Percentiles rank a stretch among this genome's conserved stretches.
Conservation (phyloP, 2,888 invertebrate genomes). For the Rambutsinella grinnellia region DNA sequence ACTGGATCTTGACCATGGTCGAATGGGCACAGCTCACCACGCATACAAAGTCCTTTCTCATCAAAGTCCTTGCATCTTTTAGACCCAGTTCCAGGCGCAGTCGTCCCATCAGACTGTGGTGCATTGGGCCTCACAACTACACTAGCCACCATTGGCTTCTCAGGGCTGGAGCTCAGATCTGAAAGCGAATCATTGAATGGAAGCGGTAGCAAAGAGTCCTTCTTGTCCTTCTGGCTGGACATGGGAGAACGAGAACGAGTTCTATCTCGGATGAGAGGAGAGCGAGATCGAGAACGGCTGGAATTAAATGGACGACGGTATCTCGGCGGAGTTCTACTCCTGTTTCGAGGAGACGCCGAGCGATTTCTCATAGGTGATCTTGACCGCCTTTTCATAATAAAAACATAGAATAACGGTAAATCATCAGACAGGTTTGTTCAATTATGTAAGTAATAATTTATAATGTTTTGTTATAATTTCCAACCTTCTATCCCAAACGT, state of each 20-base stretch:
- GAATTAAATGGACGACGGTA: conserved; percentile 60
- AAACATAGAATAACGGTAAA: neutral
- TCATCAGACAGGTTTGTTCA: too few relatives aligned
- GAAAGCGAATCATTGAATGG: conserved; percentile 23
- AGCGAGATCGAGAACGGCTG: conserved; percentile 61
- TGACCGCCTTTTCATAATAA: conserved; percentile 40
- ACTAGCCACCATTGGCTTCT: conserved; percentile 56
- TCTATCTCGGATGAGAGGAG: conserved; percentile 39
- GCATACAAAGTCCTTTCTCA: conserved; percentile 95
- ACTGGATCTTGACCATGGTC: conserved; percentile 96
- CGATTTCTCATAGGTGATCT: conserved; percentile 61
- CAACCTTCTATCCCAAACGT: conserved; percentile 61
- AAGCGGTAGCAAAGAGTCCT: conserved; percentile 49
- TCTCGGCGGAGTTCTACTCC: conserved; percentile 59
- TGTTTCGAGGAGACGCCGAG: conserved; percentile 60
- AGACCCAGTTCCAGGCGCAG: conserved; percentile 2
- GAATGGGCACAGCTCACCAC: conserved; percentile 96
- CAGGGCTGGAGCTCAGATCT: conserved; percentile 10
- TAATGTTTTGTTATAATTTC: neutral
- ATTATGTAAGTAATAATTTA: neutral
- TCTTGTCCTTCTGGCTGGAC: conserved; percentile 33
- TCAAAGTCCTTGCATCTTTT: conserved; percentile 91
- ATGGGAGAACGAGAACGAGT: conserved; percentile 41
- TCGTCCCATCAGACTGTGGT: conserved; percentile 10
- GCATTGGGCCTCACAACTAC: conserved; percentile 53